Evolutionary conservation across 2,797 vertebrate genomes (phyloP).

Genomic region (Morus bassanus): DNA sequence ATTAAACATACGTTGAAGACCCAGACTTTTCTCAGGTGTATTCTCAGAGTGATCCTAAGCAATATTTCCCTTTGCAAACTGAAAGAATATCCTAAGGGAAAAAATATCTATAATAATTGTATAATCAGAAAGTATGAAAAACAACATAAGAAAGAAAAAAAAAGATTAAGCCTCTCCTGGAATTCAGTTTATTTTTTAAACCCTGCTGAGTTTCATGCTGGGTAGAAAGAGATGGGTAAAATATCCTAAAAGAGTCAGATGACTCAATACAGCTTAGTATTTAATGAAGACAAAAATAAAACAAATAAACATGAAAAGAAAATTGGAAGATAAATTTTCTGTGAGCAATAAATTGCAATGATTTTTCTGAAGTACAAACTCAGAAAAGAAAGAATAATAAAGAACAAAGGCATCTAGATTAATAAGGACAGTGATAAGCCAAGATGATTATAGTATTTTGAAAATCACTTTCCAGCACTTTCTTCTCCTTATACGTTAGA

Average conservation of each 20-base stretch:
- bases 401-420: neutral
- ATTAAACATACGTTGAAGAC: neutral
- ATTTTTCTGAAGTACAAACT: neutral
- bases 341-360: neutral
- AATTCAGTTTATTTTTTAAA: neutral
- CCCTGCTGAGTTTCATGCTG: neutral
- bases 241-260: neutral
- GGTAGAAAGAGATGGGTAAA: neutral
- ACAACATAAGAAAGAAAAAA: neutral
- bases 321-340: neutral
- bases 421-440: neutral
- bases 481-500: neutral
- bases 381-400: neutral
- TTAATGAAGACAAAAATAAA: neutral
- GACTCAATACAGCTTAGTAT: neutral
- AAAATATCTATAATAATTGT: neutral
- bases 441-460: conserved; percentile 34
- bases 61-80: neutral
- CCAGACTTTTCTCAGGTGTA: neutral
- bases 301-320: neutral
- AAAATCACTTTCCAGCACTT: neutral
- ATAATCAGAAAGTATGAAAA: neutral
- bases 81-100: neutral
- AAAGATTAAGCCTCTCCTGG: neutral
- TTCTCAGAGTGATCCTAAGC: neutral